A percentile compares a stretch with the other conserved stretches of the same genome.
Evolutionary conservation across 2,113 vertebrate genomes (phyloP).

Genomic region (Pachyramphus minor): DNA sequence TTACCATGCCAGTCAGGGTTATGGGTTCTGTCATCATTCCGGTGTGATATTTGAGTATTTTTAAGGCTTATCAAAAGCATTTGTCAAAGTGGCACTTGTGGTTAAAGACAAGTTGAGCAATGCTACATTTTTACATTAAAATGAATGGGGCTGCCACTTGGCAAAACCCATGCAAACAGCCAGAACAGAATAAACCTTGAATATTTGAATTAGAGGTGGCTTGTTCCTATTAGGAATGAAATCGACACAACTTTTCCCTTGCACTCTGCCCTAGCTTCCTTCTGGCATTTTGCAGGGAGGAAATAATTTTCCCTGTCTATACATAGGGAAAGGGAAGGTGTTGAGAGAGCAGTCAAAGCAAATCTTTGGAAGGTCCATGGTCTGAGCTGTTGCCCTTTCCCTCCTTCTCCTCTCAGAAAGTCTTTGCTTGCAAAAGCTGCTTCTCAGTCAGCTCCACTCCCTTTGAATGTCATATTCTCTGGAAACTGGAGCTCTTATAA

Average conservation of each 20-base stretch:
- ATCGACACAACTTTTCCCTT: rapidly evolving
- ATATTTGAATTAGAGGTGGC: neutral
- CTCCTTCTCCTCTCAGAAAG: neutral
- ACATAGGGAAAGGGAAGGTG: neutral
- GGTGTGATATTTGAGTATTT: neutral
- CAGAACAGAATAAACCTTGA: neutral
- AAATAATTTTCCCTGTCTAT: neutral
- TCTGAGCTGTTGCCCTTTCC: neutral
- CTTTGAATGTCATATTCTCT: neutral
- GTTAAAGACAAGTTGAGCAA: neutral
- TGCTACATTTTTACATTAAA: neutral
- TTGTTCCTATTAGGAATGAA: neutral
- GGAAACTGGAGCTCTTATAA: neutral
- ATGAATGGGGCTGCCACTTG: neutral
- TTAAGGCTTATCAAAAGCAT: neutral
- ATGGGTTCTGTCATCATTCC: neutral
- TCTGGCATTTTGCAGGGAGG: neutral
- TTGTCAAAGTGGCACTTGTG: neutral
- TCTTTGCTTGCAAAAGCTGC: neutral
- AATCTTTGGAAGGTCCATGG: rapidly evolving
- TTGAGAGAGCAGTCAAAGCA: neutral
- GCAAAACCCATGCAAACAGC: neutral
- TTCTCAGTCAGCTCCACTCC: neutral
- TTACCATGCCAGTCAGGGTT: rapidly evolving
- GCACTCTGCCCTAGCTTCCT: rapidly evolving